These are phyloP conservation scores for Gryon sp. DNA, from an alignment of 1,140 invertebrate genomes.

Conservation along the genomic window DNA sequence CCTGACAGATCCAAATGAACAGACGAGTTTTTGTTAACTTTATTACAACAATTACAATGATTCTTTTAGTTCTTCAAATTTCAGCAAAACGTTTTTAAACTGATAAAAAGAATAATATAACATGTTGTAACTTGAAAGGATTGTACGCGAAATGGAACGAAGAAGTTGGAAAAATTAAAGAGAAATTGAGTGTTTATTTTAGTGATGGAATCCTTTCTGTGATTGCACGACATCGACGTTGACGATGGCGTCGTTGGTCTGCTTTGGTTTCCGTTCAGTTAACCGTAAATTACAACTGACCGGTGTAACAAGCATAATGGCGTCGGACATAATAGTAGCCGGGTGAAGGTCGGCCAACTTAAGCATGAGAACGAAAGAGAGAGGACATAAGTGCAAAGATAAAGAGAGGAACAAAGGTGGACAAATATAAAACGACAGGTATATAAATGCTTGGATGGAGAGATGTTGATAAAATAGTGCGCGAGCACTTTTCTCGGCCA, in stretches of 20 bases:
- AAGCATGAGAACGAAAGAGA: conserved; percentile 60
- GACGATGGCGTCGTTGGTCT: conserved; percentile 46
- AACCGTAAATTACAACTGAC: conserved; percentile 68
- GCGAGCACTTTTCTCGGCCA: conserved; percentile 52
- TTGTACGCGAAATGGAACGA: too few relatives aligned
- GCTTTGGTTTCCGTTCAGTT: conserved; percentile 67
- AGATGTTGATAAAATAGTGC: conserved; percentile 55
- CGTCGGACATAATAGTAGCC: conserved; percentile 62
- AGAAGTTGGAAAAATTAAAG: too few relatives aligned
- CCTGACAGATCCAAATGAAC: too few relatives aligned
- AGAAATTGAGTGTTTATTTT: too few relatives aligned
- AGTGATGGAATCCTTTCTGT: too few relatives aligned
- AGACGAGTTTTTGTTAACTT: too few relatives aligned
- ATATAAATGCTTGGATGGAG: conserved; percentile 9
- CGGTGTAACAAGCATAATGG: conserved; percentile 66
- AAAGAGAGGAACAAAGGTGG: conserved; percentile 33
- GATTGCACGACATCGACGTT: conserved; percentile 43
- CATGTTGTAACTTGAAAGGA: too few relatives aligned
- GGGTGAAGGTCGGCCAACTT: conserved; percentile 69
- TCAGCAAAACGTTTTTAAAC: too few relatives aligned
- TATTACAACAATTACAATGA: too few relatives aligned
- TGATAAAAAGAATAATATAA: too few relatives aligned
- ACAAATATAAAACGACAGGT: conserved; percentile 56
- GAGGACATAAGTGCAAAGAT: conserved; percentile 18
- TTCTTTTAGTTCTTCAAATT: too few relatives aligned